Conservation (phyloP, 2,888 invertebrate genomes). For the Platycheirus rosarum region DNA sequence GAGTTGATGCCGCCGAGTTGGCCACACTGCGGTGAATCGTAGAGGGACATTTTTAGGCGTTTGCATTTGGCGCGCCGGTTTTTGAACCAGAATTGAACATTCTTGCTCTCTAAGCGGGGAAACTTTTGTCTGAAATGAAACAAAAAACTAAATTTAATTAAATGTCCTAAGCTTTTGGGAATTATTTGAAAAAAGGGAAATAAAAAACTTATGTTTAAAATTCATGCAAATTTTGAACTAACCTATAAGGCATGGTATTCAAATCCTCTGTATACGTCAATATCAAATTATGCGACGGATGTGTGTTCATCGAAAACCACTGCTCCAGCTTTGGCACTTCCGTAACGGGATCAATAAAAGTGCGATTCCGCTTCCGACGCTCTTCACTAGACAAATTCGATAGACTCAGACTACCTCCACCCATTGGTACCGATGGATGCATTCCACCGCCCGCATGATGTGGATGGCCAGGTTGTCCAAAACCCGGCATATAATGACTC, state of each 20-base stretch:
- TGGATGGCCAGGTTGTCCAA: constrained; percentile 83
- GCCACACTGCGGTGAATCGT: constrained; percentile 84
- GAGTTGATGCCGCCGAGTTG: constrained; percentile 80
- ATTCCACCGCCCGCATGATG: constrained; percentile 81
- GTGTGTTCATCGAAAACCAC: constrained; percentile 99
- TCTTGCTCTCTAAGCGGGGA: constrained; percentile 98
- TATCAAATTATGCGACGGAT: constrained; percentile 98
- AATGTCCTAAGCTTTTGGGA: no score
- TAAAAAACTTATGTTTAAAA: no score
- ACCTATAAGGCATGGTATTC: constrained; percentile 95
- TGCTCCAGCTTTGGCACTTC: constrained; percentile 97
- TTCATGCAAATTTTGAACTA: constrained; percentile 75
- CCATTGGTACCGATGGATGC: constrained; percentile 81
- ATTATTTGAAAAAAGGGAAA: no score
- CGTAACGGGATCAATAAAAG: constrained; percentile 99
- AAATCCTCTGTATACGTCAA: constrained; percentile 98
- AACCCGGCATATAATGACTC: constrained; percentile 92
- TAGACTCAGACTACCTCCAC: constrained; percentile 85
- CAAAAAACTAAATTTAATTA: neutral
- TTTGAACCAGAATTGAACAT: constrained; percentile 99
- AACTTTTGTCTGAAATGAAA: constrained; percentile 92
- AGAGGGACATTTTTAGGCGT: constrained; percentile 94
- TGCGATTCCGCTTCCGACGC: constrained; percentile 96
- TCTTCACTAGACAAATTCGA: constrained; percentile 90
- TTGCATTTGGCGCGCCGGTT: constrained; percentile 99